These are phyloP conservation scores for Enteromius unitaeniatus DNA, from an alignment of 2,797 vertebrate species.

Conservation along the genomic window DNA sequence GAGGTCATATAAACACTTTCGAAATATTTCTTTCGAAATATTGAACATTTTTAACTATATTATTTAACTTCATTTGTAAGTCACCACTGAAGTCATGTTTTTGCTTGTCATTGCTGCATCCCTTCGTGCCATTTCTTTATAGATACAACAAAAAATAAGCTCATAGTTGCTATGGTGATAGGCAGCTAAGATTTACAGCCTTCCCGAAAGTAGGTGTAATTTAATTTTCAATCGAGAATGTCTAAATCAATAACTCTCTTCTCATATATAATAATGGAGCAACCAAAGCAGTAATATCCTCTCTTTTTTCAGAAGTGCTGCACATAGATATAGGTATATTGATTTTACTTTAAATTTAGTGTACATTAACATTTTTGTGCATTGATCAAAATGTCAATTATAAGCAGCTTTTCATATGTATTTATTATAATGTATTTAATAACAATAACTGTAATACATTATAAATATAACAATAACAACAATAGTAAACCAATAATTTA, in stretches of 20 bases:
- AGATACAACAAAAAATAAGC: slow-evolving; percentile 5
- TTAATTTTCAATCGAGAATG: slow-evolving; percentile 41
- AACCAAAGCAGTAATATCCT: neutral
- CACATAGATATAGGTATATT: neutral
- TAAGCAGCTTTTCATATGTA: neutral
- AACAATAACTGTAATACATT: neutral
- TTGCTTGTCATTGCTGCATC: neutral
- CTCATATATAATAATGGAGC: neutral
- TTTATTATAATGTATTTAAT: neutral
- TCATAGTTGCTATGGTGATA: slow-evolving; percentile 48
- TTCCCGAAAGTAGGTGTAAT: slow-evolving; percentile 40
- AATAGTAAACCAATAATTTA: neutral
- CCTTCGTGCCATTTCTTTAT: neutral
- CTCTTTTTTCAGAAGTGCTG: neutral
- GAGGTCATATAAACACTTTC: neutral
- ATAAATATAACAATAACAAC: neutral
- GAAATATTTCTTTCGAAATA: slow-evolving; percentile 28
- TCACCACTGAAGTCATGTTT: neutral
- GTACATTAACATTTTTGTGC: neutral
- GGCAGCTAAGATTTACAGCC: slow-evolving; percentile 25
- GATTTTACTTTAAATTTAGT: neutral
- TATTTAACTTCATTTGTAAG: neutral
- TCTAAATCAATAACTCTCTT: slow-evolving; percentile 30
- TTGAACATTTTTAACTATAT: neutral
- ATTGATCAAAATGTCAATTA: neutral